A percentile compares a stretch with the other conserved stretches of the same genome.
These are phyloP conservation scores for Stenchaetothrips biformis DNA, from an alignment of 2,888 invertebrate species.

Conservation along the genomic window DNA sequence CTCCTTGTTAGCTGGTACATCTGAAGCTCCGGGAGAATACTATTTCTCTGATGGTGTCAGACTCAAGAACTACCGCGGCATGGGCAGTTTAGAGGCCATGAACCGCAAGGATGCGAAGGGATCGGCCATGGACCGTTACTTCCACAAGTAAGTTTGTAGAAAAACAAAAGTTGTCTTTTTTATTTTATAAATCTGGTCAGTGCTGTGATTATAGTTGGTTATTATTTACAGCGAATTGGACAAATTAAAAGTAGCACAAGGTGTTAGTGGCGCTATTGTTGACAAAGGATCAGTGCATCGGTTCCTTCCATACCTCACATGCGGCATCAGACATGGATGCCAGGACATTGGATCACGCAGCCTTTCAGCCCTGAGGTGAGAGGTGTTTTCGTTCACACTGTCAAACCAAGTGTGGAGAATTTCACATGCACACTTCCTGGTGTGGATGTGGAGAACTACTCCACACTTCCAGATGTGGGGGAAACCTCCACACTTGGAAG, in stretches of 20 bases:
- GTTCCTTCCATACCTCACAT: conserved; percentile 91
- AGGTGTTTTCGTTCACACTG: no score
- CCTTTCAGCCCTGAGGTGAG: conserved; percentile 55
- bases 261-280: conserved; percentile 95
- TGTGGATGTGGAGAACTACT: no score
- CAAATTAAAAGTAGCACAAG: conserved; percentile 95
- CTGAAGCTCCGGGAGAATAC: conserved; percentile 98
- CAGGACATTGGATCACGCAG: conserved; percentile 91
- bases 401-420: no score
- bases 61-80: conserved; percentile 96
- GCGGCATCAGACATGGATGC: conserved; percentile 93
- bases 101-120: conserved; percentile 83
- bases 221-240: conserved; percentile 71
- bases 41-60: conserved; percentile 98
- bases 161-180: no score
- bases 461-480: no score
- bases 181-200: no score
- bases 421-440: no score
- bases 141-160: conserved; percentile 41
- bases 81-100: conserved; percentile 99
- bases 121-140: conserved; percentile 73
- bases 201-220: no score
- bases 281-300: conserved; percentile 96
- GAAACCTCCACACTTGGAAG: no score
- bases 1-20: conserved; percentile 93